These are phyloP conservation scores for Vidua macroura DNA, from an alignment of 2,113 vertebrate genomes.

Conservation along the genomic window DNA sequence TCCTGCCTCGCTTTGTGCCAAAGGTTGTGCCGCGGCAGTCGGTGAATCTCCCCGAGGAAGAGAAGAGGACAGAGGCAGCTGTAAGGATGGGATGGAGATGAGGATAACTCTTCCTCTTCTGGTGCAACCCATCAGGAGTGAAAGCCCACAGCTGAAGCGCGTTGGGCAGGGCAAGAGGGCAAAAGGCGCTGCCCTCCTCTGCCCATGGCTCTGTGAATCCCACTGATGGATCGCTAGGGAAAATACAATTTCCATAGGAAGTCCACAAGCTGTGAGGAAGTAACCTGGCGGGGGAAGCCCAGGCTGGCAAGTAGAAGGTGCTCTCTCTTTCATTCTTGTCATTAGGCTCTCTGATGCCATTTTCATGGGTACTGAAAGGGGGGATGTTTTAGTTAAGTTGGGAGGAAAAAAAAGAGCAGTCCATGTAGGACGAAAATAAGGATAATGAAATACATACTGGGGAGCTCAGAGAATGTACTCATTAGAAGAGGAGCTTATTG, in stretches of 20 bases:
- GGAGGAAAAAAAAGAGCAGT: fast-evolving
- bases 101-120: background rate
- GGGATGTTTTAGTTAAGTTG: background rate
- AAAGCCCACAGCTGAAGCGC: fast-evolving
- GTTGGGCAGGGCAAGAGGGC: background rate
- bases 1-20: background rate
- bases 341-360: background rate
- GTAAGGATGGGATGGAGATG: background rate
- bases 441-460: background rate
- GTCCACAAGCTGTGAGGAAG: background rate
- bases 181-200: background rate
- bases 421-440: background rate
- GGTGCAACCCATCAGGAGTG: background rate
- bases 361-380: background rate
- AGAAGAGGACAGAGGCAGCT: background rate
- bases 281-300: background rate
- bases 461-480: background rate
- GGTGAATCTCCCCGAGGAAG: background rate
- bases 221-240: background rate
- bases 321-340: background rate
- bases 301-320: fast-evolving
- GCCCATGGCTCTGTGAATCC: background rate
- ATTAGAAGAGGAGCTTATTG: background rate
- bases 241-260: background rate
- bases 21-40: background rate